Percentiles rank a stretch among this genome's conserved stretches.
phyloP scores from a whole-genome alignment of 1,140 invertebrate species.

The Diorhabda elongata region DNA sequence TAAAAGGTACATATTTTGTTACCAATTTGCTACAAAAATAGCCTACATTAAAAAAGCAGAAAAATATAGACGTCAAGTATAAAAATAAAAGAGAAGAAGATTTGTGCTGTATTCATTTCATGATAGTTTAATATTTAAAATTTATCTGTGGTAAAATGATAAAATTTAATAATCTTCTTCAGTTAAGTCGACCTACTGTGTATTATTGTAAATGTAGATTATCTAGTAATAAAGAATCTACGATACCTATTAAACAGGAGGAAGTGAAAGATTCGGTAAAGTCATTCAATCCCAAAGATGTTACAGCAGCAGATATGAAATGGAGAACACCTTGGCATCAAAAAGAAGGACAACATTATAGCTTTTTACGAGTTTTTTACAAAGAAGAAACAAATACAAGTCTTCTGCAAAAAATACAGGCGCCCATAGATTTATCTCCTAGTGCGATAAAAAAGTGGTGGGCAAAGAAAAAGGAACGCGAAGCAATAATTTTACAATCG shows the following conservation, averaged over 20 bases:
- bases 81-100: too few relatives aligned
- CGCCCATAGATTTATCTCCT: conserved; percentile 49
- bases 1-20: too few relatives aligned
- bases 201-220: neutral
- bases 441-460: conserved; percentile 49
- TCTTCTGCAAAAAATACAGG: conserved; percentile 48
- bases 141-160: too few relatives aligned
- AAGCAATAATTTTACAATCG: conserved; percentile 46
- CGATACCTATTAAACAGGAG: neutral
- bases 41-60: too few relatives aligned
- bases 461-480: conserved; percentile 39
- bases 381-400: conserved; percentile 45
- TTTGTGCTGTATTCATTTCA: too few relatives aligned
- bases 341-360: conserved; percentile 46
- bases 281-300: conserved; percentile 20
- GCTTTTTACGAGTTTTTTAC: conserved; percentile 48
- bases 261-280: neutral
- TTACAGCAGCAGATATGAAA: conserved; percentile 44
- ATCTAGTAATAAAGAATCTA: neutral
- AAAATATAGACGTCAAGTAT: too few relatives aligned
- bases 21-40: too few relatives aligned
- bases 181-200: too few relatives aligned
- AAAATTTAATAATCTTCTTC: too few relatives aligned
- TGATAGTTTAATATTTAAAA: too few relatives aligned
- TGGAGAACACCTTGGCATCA: conserved; percentile 49